Conservation (phyloP, 2,888 invertebrate genomes). For the Strigamia crassipes region DNA sequence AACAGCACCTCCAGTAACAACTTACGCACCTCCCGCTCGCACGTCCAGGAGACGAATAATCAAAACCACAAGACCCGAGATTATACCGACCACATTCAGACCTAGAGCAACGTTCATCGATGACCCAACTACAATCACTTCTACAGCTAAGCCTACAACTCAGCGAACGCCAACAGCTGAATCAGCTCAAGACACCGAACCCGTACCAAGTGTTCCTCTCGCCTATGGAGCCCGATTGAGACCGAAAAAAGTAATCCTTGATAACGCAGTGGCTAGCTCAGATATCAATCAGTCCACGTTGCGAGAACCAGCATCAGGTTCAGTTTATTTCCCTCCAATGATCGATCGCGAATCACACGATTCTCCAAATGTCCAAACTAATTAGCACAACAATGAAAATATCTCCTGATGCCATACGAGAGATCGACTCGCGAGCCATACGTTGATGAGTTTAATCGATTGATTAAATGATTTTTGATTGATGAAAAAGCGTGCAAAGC, state of each 20-base stretch:
- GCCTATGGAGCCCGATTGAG: constrained; percentile 36
- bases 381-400: constrained; percentile 2
- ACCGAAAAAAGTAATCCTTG: not conserved
- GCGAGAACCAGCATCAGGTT: not conserved
- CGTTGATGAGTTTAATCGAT: not conserved
- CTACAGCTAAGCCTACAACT: not conserved
- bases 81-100: constrained; percentile 23
- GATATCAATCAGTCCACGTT: constrained; percentile 29
- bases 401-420: constrained; percentile 36
- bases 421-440: constrained; percentile 13
- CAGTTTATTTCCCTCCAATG: not conserved
- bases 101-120: not conserved
- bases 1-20: not conserved
- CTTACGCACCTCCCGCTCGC: not conserved
- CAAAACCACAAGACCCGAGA: constrained; percentile 33
- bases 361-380: not conserved
- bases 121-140: constrained; percentile 31
- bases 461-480: constrained; percentile 30
- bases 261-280: constrained; percentile 34
- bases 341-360: not conserved
- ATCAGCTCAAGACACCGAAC: not conserved
- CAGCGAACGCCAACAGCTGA: not conserved
- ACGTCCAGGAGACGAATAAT: constrained; percentile 13
- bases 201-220: constrained; percentile 45
- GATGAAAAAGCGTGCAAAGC: constrained; percentile 15